These are phyloP conservation scores for Argya squamiceps DNA, from an alignment of 2,797 vertebrate species.

Conservation along the genomic window DNA sequence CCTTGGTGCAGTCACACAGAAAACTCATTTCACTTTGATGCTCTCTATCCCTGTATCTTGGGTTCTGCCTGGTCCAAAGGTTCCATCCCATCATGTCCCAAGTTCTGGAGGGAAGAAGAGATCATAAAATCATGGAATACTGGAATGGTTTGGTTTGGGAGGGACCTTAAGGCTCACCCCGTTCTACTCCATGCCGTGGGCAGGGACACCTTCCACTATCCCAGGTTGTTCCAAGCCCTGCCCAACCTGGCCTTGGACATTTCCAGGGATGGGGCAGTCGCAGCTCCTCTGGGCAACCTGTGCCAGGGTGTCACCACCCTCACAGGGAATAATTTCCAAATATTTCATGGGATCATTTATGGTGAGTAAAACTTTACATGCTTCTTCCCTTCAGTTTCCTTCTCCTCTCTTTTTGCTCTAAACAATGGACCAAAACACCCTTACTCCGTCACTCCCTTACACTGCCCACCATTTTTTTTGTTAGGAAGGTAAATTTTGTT, in stretches of 20 bases:
- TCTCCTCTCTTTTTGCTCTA: neutral
- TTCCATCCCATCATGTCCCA: neutral
- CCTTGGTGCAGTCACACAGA: neutral
- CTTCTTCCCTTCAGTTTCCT: neutral
- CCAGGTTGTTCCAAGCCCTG: rapidly evolving
- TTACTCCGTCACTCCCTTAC: neutral
- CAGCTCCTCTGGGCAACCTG: neutral
- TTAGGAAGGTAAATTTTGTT: neutral
- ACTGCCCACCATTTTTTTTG: neutral
- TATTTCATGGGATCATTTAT: neutral
- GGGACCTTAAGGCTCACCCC: rapidly evolving
- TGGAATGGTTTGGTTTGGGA: neutral
- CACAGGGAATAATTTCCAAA: neutral
- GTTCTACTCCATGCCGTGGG: rapidly evolving
- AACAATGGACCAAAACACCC: neutral
- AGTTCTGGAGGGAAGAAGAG: neutral
- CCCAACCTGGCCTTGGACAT: neutral
- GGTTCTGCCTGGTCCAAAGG: neutral
- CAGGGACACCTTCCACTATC: rapidly evolving
- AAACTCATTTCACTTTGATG: neutral
- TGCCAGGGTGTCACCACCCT: rapidly evolving
- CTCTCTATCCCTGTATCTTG: rapidly evolving
- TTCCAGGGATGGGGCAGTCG: neutral
- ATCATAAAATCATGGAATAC: neutral
- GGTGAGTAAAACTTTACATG: neutral